Percentiles rank a stretch among this genome's conserved stretches.
Conservation (phyloP, 2,113 vertebrate species). For the Plectropomus leopardus region DNA sequence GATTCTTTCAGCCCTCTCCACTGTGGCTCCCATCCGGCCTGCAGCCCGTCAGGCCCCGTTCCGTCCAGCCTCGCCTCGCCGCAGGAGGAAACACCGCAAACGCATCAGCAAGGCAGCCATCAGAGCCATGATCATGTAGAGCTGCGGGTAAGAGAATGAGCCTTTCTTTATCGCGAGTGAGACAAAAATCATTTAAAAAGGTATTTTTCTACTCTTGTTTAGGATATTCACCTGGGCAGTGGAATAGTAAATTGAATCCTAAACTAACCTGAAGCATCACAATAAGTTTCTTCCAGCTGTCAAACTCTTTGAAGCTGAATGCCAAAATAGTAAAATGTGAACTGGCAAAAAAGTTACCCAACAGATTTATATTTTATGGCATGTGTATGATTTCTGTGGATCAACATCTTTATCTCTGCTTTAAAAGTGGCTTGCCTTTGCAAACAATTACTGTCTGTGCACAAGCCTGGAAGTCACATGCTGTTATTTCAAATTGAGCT, state of each 20-base stretch:
- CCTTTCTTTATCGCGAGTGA: neutral
- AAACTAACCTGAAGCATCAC: neutral
- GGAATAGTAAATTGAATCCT: neutral
- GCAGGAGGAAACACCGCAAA: constrained; percentile 79
- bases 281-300: neutral
- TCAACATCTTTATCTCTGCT: neutral
- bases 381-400: neutral
- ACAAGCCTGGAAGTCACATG: neutral
- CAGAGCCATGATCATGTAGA: constrained; percentile 85
- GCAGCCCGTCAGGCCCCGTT: constrained; percentile 56
- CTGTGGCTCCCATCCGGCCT: constrained; percentile 17
- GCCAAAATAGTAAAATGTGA: neutral
- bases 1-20: constrained; percentile 36
- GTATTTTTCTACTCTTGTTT: too few relatives aligned
- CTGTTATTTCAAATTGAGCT: too few relatives aligned
- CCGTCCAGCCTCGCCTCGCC: constrained; percentile 64
- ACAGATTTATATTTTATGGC: neutral
- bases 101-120: constrained; percentile 85
- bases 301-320: neutral
- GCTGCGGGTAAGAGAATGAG: constrained; percentile 46
- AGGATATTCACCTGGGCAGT: neutral
- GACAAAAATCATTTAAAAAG: too few relatives aligned
- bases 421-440: neutral
- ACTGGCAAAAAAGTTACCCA: neutral
- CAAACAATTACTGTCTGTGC: neutral